A percentile compares a stretch with the other conserved stretches of the same genome.
Conservation (phyloP, 1,140 invertebrate genomes). For the Doryteuthis pealeii region DNA sequence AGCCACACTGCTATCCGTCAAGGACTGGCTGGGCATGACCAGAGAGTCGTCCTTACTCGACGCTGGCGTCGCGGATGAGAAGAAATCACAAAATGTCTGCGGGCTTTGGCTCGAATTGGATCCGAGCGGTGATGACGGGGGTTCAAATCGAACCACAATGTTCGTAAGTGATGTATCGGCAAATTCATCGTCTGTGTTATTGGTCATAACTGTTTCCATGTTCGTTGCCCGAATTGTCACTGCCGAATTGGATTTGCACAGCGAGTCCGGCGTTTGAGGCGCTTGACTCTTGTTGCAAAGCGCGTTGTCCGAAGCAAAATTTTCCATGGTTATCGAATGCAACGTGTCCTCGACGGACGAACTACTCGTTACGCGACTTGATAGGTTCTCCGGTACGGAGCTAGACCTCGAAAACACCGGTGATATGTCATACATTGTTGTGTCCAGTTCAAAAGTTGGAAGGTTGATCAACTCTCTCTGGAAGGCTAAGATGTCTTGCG, state of each 20-base stretch:
- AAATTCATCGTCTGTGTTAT: slow-evolving; percentile 23
- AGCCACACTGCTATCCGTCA: background rate
- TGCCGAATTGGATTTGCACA: slow-evolving; percentile 33
- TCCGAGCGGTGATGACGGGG: slow-evolving; percentile 48
- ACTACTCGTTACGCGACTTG: slow-evolving; percentile 18
- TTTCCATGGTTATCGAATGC: background rate
- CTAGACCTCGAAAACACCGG: slow-evolving; percentile 54
- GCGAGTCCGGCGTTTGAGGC: background rate
- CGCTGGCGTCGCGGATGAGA: slow-evolving; percentile 15
- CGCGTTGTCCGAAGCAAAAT: slow-evolving; percentile 3
- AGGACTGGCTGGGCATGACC: background rate
- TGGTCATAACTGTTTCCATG: slow-evolving; percentile 27
- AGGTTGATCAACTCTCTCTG: slow-evolving; percentile 58
- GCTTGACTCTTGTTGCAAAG: background rate
- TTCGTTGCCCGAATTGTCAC: slow-evolving; percentile 53
- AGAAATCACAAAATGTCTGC: slow-evolving; percentile 41
- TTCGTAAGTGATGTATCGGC: slow-evolving; percentile 37
- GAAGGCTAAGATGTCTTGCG: slow-evolving; percentile 50
- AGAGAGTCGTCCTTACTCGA: background rate
- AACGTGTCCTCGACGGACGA: slow-evolving; percentile 1
- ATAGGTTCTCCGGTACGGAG: slow-evolving; percentile 55
- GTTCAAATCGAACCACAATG: slow-evolving; percentile 55
- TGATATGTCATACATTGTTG: slow-evolving; percentile 46
- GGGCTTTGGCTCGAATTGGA: slow-evolving; percentile 52
- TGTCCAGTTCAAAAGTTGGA: slow-evolving; percentile 59